Evolutionary conservation across 2,113 vertebrate genomes (phyloP).

Genomic region (Chaetura pelagica): DNA sequence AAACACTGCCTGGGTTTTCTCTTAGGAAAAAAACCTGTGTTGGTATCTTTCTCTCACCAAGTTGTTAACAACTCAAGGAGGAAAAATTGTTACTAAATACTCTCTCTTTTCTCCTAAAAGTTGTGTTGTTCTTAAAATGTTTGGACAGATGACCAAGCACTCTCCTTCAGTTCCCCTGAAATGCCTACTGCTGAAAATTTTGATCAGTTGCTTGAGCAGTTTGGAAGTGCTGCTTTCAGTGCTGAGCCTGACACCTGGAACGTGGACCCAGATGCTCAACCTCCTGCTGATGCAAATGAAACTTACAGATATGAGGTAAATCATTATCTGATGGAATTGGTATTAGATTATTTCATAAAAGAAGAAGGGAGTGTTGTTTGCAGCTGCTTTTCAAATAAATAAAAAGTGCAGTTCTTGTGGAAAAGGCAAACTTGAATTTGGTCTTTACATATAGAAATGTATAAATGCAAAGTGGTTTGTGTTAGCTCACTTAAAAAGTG

Average conservation of each 20-base stretch:
- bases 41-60: background rate
- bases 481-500: background rate
- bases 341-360: background rate
- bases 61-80: background rate
- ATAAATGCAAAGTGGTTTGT: background rate
- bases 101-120: background rate
- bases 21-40: background rate
- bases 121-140: background rate
- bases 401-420: background rate
- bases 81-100: background rate
- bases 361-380: background rate
- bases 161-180: constrained; percentile 81
- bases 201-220: constrained; percentile 79
- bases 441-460: background rate
- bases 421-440: background rate
- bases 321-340: background rate
- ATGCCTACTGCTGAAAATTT: constrained; percentile 86
- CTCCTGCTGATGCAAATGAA: background rate
- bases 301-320: constrained; percentile 80
- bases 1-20: background rate
- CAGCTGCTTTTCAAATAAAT: background rate
- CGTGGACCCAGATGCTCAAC: background rate
- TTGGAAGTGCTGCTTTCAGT: constrained; percentile 68
- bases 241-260: constrained; percentile 58
- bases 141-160: constrained; percentile 81